Base-by-base conservation (phyloP, 1,140 invertebrate genomes). In the Euschistus heros region DNA sequence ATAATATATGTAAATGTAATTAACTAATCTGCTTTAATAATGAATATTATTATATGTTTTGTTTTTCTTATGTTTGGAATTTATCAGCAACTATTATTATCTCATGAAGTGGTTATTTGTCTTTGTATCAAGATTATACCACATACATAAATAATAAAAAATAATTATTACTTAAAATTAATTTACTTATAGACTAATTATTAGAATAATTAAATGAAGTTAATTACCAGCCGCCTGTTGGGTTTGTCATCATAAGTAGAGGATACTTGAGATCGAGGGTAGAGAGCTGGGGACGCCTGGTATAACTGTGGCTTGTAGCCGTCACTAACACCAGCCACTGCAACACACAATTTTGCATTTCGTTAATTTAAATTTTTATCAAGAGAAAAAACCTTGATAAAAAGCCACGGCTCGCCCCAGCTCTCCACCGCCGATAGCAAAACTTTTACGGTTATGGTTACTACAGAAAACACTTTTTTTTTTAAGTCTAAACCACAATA, bases 381-480 rank as follows among this genome's bases (percentile, higher is more conserved):
- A 27, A 52, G 47, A 52, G 7, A 7, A 52, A 5, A n/a, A n/a
- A 6, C 13, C 47, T 52, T 52, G 47, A 52, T 52, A 52, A 13
- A 13, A 6, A 24, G 4, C 18, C 47, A 57, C 24, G 24, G 24
- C 54, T 27, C 18, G 54, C 54, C 54, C 54, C 85, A 83, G 84
- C 83, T 89, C 86, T 82, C 81, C 81, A 80, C 83, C 81, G 78
- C 82, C 81, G 86, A 88, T 86, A 88, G 86, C 80, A 84, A 85
- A 79, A 84, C 59, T 42, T 61, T 44, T 42, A 82, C 82, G 52
- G 59, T 42, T 61, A 61, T 61, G 30, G 13, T 18, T 30, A 18
- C 13, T 20, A 18, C 4, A 8, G 3, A n/a, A 37, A 20, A 20
- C 50, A 52, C 14, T 54, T 26, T 26, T 6, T 54, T 26, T 26